Conservation (phyloP, 2,888 invertebrate species). For the Taphrorychus bicolor region DNA sequence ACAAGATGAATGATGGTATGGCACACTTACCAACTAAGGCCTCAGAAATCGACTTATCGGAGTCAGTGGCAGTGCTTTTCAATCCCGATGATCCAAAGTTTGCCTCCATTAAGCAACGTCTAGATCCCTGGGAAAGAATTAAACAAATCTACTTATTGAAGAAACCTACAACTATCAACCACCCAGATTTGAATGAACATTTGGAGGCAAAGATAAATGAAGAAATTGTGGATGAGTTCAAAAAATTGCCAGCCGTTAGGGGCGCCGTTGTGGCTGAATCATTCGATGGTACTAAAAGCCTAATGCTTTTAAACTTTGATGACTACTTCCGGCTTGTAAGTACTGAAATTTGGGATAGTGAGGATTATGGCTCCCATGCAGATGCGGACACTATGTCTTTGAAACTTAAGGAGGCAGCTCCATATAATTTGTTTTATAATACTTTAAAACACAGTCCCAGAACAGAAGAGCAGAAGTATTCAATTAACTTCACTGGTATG, state of each 20-base stretch:
- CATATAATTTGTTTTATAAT: slow-evolving; percentile 79
- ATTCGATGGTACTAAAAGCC: not conserved
- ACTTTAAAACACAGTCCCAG: slow-evolving; percentile 69
- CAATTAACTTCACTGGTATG: slow-evolving; percentile 73
- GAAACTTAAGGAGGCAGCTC: slow-evolving; percentile 71
- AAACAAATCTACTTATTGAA: not conserved
- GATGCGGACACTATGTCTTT: slow-evolving; percentile 63
- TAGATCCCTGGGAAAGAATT: not conserved
- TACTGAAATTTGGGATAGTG: not conserved
- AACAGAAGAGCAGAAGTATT: slow-evolving; percentile 71
- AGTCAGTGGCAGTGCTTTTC: not conserved
- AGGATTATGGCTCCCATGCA: not conserved
- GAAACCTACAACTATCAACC: not conserved
- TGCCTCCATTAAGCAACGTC: not conserved
- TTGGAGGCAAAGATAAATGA: not conserved
- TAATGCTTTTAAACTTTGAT: not conserved
- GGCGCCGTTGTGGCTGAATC: not conserved
- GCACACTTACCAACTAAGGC: too few relatives aligned
- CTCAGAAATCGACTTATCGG: not conserved
- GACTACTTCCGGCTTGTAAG: slow-evolving; percentile 4
- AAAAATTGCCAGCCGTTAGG: not conserved
- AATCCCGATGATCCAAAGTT: not conserved
- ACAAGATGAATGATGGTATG: too few relatives aligned
- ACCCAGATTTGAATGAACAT: not conserved
- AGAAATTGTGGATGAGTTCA: not conserved